Conservation (phyloP, 1,140 invertebrate genomes). For the Camponotus floridanus region DNA sequence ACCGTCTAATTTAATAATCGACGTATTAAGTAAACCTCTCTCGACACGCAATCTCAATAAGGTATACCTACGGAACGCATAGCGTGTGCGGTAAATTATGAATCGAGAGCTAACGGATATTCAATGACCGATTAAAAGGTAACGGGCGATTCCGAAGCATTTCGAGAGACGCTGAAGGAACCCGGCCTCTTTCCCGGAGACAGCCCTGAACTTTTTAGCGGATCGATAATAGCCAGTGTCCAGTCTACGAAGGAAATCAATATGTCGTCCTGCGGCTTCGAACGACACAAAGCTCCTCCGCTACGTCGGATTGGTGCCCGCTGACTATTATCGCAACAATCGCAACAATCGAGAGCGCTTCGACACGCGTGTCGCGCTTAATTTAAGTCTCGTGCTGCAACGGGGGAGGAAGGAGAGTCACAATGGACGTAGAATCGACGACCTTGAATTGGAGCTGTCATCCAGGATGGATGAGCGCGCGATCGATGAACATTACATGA, state of each 20-base stretch:
- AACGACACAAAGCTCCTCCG: constrained; percentile 64
- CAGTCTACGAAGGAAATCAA: constrained; percentile 80
- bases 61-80: neutral
- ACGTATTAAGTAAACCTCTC: neutral
- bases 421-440: constrained; percentile 35
- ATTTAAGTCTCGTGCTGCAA: constrained; percentile 36
- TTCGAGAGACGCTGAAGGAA: constrained; percentile 29
- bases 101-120: neutral
- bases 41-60: constrained; percentile 13
- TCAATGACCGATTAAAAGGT: constrained; percentile 24
- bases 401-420: neutral
- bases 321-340: constrained; percentile 57
- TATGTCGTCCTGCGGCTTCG: constrained; percentile 80
- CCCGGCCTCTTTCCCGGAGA: constrained; percentile 61
- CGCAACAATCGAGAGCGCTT: constrained; percentile 28
- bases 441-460: constrained; percentile 51
- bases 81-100: neutral
- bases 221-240: constrained; percentile 82
- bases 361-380: constrained; percentile 4
- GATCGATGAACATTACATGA: constrained; percentile 47
- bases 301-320: constrained; percentile 68
- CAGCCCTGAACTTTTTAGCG: constrained; percentile 82
- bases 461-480: constrained; percentile 51
- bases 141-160: constrained; percentile 15
- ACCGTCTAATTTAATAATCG: neutral